phyloP scores from a whole-genome alignment of 1,140 invertebrate genomes.

The Bombus pyrosoma region DNA sequence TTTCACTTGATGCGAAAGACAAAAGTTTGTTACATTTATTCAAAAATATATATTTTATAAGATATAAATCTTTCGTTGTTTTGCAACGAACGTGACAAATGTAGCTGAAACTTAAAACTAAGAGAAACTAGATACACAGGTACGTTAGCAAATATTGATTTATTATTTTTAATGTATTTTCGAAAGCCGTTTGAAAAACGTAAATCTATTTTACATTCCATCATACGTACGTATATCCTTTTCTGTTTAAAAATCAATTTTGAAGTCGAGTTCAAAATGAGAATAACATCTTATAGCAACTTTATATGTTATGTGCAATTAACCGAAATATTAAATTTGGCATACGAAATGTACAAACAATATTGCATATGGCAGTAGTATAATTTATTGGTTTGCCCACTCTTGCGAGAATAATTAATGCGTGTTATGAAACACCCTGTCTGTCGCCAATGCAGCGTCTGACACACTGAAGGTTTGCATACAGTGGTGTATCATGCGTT shows the following conservation, averaged over 20 bases:
- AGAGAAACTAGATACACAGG: background rate
- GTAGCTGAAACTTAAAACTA: background rate
- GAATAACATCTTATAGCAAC: too few species aligned
- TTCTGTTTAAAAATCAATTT: too few species aligned
- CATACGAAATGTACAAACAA: background rate
- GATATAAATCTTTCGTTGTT: background rate
- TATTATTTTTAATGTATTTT: background rate
- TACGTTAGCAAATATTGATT: background rate
- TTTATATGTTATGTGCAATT: too few species aligned
- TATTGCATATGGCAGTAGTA: background rate
- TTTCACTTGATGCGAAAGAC: too few species aligned
- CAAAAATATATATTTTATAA: background rate
- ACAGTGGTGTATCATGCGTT: slow-evolving; percentile 36
- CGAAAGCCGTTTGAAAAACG: too few species aligned
- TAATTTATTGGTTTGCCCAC: slow-evolving; percentile 33
- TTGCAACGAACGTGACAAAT: background rate
- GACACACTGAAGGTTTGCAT: slow-evolving; percentile 27
- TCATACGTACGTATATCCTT: background rate
- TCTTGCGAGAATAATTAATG: slow-evolving; percentile 42
- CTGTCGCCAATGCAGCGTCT: slow-evolving; percentile 18
- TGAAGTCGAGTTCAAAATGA: too few species aligned
- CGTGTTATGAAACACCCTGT: slow-evolving; percentile 50
- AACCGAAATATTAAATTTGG: background rate
- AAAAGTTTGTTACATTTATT: background rate
- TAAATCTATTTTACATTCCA: too few species aligned